A percentile compares a stretch with the other conserved stretches of the same genome.
Conservation (phyloP, 64 coral and sea anemone species). For the Cladopsammia gracilis region DNA sequence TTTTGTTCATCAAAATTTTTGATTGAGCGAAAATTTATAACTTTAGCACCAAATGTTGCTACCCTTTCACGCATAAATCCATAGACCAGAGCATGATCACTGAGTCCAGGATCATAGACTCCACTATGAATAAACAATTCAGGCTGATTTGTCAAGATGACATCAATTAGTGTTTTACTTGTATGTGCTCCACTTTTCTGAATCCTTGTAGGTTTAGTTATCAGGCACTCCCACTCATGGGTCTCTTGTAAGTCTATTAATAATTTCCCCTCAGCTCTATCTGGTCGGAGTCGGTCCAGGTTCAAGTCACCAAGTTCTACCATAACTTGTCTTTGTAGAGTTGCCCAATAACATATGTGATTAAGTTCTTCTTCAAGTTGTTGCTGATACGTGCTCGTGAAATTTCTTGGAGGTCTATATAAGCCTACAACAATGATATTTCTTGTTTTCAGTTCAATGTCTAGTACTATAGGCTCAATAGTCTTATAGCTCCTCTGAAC, state of each 20-base stretch:
- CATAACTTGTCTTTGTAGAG: too few species aligned
- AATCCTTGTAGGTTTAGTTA: conserved; percentile 75
- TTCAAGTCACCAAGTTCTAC: conserved; percentile 39
- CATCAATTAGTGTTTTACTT: conserved; percentile 59
- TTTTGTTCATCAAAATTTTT: conserved; percentile 58
- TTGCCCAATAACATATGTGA: conserved; percentile 28
- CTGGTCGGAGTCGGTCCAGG: not conserved
- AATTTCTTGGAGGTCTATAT: conserved; percentile 9
- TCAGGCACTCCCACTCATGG: conserved; percentile 38
- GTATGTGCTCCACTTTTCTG: conserved; percentile 40
- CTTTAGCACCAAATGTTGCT: conserved; percentile 28
- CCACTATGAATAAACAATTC: conserved; percentile 18
- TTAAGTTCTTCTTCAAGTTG: conserved; percentile 28
- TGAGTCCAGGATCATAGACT: conserved; percentile 29
- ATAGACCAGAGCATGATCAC: conserved; percentile 69
- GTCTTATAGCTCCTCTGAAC: not conserved
- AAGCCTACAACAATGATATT: not conserved
- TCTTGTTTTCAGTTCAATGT: too few species aligned
- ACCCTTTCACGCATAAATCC: conserved; percentile 54
- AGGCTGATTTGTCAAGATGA: conserved; percentile 68
- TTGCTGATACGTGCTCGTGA: not conserved
- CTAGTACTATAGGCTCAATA: too few species aligned
- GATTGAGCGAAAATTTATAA: conserved; percentile 48
- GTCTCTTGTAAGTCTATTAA: conserved; percentile 9
- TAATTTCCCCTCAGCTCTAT: not conserved